These are phyloP conservation scores for Drosophila triauraria DNA, from an alignment of 1,140 invertebrate species.

Conservation along the genomic window DNA sequence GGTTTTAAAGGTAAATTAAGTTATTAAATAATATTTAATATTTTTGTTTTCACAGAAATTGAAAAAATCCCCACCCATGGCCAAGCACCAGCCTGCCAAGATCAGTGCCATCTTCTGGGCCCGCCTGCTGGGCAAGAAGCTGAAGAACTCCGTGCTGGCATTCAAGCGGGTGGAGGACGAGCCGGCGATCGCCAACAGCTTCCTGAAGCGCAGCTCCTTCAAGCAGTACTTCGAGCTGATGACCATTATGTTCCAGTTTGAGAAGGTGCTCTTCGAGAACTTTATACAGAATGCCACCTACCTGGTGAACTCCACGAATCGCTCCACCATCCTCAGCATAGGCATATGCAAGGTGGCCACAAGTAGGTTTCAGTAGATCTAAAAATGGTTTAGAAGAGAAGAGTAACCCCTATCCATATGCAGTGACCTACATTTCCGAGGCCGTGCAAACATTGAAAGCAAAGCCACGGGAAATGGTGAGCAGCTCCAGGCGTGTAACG, in stretches of 20 bases:
- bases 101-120: constrained; percentile 94
- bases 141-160: constrained; percentile 91
- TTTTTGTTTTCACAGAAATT: constrained; percentile 86
- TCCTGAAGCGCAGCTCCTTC: constrained; percentile 91
- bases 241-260: constrained; percentile 91
- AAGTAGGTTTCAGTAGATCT: constrained; percentile 32
- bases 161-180: constrained; percentile 90
- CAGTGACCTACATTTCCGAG: constrained; percentile 69
- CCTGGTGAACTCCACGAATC: constrained; percentile 88
- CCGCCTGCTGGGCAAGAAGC: constrained; percentile 90
- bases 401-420: not conserved
- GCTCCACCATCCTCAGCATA: constrained; percentile 89
- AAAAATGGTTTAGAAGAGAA: too few relatives aligned
- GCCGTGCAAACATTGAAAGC: constrained; percentile 42
- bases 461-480: constrained; percentile 23
- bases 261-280: constrained; percentile 89
- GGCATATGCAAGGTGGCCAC: constrained; percentile 64
- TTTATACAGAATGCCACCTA: constrained; percentile 87
- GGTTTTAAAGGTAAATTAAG: constrained; percentile 49
- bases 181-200: constrained; percentile 88
- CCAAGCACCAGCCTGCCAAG: constrained; percentile 91
- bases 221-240: constrained; percentile 90
- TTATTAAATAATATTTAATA: not conserved
- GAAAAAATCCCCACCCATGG: constrained; percentile 90
- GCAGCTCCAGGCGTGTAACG: not conserved